phyloP scores from a whole-genome alignment of 2,888 invertebrate species.

The Drosophila subsilvestris region DNA sequence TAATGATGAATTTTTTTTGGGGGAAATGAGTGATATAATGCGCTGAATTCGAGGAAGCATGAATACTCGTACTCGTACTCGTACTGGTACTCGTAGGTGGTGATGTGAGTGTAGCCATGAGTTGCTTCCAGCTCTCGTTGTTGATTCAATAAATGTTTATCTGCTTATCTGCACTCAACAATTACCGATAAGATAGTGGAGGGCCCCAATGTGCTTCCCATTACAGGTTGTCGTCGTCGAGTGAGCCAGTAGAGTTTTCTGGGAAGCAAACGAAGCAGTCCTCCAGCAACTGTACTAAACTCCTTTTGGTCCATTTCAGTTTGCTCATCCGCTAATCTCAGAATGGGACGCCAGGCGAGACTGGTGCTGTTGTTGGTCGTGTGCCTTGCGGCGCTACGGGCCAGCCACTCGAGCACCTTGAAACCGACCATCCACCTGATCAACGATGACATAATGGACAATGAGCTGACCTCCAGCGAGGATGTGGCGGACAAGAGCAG shows the following conservation, averaged over 20 bases:
- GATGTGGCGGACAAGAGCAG: conserved; percentile 30
- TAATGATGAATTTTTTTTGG: conserved; percentile 21
- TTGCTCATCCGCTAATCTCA: conserved; percentile 44
- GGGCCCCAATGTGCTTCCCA: neutral
- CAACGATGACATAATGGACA: conserved; percentile 66
- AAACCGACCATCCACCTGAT: conserved; percentile 39
- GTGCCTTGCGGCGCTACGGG: conserved; percentile 72
- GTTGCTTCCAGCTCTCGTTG: conserved; percentile 12
- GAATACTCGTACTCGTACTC: too few relatives aligned
- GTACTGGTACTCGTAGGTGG: too few relatives aligned
- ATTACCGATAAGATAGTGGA: conserved; percentile 61
- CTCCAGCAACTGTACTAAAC: conserved; percentile 15
- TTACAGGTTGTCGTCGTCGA: conserved; percentile 28
- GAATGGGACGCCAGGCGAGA: conserved; percentile 83
- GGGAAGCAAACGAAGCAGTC: neutral
- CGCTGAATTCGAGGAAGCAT: neutral
- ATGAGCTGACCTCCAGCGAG: conserved; percentile 70
- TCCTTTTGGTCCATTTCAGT: conserved; percentile 44
- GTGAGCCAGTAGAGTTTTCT: conserved; percentile 18
- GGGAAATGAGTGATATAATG: conserved; percentile 18
- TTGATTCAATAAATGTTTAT: conserved; percentile 69
- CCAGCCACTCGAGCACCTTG: conserved; percentile 59
- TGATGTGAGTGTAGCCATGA: conserved; percentile 5
- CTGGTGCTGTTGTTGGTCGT: conserved; percentile 82
- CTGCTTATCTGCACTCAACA: conserved; percentile 46